Percentiles rank a stretch among this genome's conserved stretches.
Evolutionary conservation across 2,797 vertebrate genomes (phyloP).

Genomic region (Enteromius paludinosus): DNA sequence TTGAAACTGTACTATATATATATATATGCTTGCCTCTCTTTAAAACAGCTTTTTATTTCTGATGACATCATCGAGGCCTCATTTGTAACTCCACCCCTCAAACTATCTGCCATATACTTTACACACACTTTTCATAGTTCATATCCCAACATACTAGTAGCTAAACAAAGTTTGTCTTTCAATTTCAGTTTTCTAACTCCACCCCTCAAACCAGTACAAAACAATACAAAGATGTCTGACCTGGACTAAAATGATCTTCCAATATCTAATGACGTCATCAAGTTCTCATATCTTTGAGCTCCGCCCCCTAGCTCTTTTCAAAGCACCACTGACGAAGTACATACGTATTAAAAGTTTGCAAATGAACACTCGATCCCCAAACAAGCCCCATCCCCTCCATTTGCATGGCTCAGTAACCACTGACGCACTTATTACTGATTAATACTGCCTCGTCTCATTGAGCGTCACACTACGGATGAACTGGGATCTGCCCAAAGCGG

Average conservation of each 20-base stretch:
- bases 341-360: neutral
- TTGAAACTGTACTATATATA: too few species aligned
- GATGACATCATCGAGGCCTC: neutral
- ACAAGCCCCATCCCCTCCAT: neutral
- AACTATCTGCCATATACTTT: neutral
- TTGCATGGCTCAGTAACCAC: neutral
- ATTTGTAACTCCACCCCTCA: neutral
- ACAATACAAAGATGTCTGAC: neutral
- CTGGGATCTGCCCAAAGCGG: neutral
- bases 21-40: neutral
- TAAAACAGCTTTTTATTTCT: neutral
- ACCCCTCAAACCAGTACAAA: neutral
- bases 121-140: neutral
- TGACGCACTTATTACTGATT: neutral
- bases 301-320: neutral
- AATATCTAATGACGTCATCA: neutral
- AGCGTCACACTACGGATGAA: conserved; percentile 3
- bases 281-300: neutral
- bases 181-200: too few species aligned
- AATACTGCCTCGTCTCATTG: neutral
- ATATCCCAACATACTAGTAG: too few species aligned
- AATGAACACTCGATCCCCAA: neutral
- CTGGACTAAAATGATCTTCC: neutral
- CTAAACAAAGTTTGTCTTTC: too few species aligned
- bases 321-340: neutral